Percentiles rank a stretch among this genome's conserved stretches.
phyloP scores from a whole-genome alignment of 2,113 vertebrate species.

The Thinocorus orbignyianus region DNA sequence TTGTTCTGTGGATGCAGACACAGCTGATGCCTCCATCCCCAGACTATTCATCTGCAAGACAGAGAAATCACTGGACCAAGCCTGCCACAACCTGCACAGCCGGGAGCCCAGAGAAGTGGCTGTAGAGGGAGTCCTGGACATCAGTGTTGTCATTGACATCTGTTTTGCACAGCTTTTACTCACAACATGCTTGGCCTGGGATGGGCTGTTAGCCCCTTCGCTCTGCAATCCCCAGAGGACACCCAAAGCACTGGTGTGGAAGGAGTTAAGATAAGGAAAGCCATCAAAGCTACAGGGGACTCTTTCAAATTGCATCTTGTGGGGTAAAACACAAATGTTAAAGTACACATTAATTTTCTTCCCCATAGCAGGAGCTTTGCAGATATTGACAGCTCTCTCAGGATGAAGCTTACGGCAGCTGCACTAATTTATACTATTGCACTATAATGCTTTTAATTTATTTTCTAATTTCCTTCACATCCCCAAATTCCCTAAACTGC shows the following conservation, averaged over 20 bases:
- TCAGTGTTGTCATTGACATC: not conserved
- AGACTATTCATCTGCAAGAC: not conserved
- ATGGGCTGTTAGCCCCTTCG: not conserved
- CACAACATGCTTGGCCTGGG: not conserved
- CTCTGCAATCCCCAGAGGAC: not conserved
- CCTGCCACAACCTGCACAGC: not conserved
- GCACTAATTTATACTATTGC: slow-evolving; percentile 70
- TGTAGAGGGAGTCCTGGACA: not conserved
- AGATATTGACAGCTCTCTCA: slow-evolving; percentile 71
- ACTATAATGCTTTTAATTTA: slow-evolving; percentile 72
- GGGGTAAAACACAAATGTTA: slow-evolving; percentile 43
- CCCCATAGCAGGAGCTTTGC: slow-evolving; percentile 42
- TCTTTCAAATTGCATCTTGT: slow-evolving; percentile 35
- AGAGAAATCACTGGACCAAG: not conserved
- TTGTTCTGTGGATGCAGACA: not conserved
- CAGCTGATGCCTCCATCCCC: not conserved
- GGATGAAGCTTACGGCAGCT: slow-evolving; percentile 58
- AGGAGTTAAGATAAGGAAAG: slow-evolving; percentile 54
- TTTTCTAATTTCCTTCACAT: slow-evolving; percentile 72
- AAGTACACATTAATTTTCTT: slow-evolving; percentile 57
- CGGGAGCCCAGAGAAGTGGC: not conserved
- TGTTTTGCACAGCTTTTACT: not conserved
- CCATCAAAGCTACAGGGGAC: slow-evolving; percentile 41
- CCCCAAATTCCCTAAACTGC: slow-evolving; percentile 67
- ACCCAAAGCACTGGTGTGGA: not conserved